These are phyloP conservation scores for Synergus itoensis DNA, from an alignment of 2,888 invertebrate genomes.

Conservation along the genomic window DNA sequence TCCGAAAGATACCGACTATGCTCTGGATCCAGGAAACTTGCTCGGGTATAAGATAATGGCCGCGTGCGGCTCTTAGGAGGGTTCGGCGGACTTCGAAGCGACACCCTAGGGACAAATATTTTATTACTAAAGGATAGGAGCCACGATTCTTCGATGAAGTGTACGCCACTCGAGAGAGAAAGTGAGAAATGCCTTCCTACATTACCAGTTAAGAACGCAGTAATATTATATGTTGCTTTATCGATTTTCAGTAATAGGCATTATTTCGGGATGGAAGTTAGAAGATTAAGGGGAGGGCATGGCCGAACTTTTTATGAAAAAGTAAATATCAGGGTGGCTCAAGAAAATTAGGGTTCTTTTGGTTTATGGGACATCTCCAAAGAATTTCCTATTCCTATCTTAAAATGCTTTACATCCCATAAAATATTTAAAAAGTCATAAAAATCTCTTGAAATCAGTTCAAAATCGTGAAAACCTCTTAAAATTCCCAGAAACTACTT, in stretches of 20 bases:
- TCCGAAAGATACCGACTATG: conserved; percentile 34
- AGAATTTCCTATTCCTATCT: no score
- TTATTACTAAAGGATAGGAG: conserved; percentile 73
- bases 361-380: no score
- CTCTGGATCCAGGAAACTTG: conserved; percentile 48
- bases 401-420: no score
- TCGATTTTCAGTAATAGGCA: background rate
- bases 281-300: no score
- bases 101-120: conserved; percentile 73
- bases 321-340: no score
- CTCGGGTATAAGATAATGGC: conserved; percentile 68
- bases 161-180: conserved; percentile 15
- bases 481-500: no score
- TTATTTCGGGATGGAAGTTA: background rate
- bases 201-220: background rate
- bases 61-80: conserved; percentile 63
- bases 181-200: conserved; percentile 24
- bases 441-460: no score
- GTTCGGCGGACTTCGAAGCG: conserved; percentile 64
- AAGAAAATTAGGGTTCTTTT: no score
- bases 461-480: no score
- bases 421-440: no score
- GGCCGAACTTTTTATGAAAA: no score
- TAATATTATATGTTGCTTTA: background rate
- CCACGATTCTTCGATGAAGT: conserved; percentile 32